A percentile compares a stretch with the other conserved stretches of the same genome.
Evolutionary conservation across 2,888 invertebrate species (phyloP).

Genomic region (Dryomyza anilis): DNA sequence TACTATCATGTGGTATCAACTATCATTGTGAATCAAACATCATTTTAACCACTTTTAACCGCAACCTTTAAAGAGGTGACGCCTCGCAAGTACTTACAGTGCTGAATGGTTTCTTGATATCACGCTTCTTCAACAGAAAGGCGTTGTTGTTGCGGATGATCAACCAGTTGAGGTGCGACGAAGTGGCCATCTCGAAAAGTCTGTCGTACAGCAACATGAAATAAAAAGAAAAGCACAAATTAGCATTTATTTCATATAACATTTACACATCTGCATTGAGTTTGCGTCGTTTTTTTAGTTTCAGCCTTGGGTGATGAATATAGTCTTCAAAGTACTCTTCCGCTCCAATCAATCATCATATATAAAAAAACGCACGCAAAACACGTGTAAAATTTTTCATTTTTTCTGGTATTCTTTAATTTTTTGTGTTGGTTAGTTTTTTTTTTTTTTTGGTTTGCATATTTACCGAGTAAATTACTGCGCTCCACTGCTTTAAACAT

Average conservation of each 20-base stretch:
- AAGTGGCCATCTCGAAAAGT: conserved; percentile 57
- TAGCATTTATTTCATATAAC: background rate
- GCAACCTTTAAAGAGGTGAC: background rate
- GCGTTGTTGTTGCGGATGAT: conserved; percentile 62
- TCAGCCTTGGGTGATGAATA: conserved; percentile 61
- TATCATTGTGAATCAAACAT: conserved; percentile 57
- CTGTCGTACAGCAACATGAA: no score
- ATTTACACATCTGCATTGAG: background rate
- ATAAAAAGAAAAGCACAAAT: no score
- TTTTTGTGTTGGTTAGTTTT: no score
- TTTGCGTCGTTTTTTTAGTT: conserved; percentile 16
- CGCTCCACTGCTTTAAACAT: conserved; percentile 31
- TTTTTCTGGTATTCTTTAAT: background rate
- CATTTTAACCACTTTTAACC: conserved; percentile 28
- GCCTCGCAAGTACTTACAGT: conserved; percentile 51
- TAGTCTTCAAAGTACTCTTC: conserved; percentile 62
- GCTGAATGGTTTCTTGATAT: conserved; percentile 61
- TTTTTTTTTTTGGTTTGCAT: no score
- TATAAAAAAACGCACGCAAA: conserved; percentile 28
- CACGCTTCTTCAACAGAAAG: conserved; percentile 60
- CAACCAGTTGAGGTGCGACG: conserved; percentile 62
- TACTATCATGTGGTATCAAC: conserved; percentile 58
- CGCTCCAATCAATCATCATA: conserved; percentile 56
- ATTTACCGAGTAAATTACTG: conserved; percentile 35
- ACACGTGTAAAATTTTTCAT: conserved; percentile 43